Conservation (phyloP, 2,113 vertebrate species). For the Dunckerocampus dactyliophorus region DNA sequence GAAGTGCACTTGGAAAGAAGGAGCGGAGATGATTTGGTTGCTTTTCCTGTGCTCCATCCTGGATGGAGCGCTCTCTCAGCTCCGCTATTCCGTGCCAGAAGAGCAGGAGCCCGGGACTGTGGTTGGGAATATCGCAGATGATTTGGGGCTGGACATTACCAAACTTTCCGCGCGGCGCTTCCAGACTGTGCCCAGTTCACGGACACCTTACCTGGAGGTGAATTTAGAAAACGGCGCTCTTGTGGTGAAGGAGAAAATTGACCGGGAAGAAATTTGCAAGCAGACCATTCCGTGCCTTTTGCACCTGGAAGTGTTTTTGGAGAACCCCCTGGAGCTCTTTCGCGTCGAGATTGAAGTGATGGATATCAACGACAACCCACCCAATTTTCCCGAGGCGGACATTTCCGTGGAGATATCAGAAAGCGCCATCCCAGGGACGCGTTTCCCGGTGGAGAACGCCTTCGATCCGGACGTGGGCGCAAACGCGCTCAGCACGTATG, state of each 20-base stretch:
- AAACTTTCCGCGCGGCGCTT: constrained; percentile 94
- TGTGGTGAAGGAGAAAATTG: constrained; percentile 90
- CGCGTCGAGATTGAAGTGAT: constrained; percentile 94
- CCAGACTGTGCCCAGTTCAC: constrained; percentile 88
- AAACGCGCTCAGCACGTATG: constrained; percentile 91
- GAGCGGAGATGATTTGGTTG: constrained; percentile 86
- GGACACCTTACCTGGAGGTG: constrained; percentile 90
- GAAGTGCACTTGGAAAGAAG: constrained; percentile 68
- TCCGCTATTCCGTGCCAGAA: constrained; percentile 90
- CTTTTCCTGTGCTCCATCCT: constrained; percentile 81
- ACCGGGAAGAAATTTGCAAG: constrained; percentile 90
- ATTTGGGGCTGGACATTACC: constrained; percentile 95
- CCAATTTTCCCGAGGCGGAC: constrained; percentile 89
- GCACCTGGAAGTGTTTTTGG: constrained; percentile 94
- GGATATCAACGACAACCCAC: constrained; percentile 97
- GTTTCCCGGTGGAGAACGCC: constrained; percentile 94
- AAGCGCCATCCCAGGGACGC: constrained; percentile 93
- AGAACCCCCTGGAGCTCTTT: constrained; percentile 95
- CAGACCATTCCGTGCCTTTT: constrained; percentile 86
- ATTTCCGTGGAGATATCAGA: constrained; percentile 96
- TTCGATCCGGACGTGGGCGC: constrained; percentile 97
- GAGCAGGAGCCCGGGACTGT: constrained; percentile 93
- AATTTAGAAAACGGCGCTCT: constrained; percentile 92
- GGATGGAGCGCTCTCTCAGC: constrained; percentile 84
- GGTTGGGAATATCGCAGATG: constrained; percentile 96